Percentiles rank a stretch among this genome's conserved stretches.
Evolutionary conservation across 2,888 invertebrate genomes (phyloP).

Genomic region (Girardia tigrina): DNA sequence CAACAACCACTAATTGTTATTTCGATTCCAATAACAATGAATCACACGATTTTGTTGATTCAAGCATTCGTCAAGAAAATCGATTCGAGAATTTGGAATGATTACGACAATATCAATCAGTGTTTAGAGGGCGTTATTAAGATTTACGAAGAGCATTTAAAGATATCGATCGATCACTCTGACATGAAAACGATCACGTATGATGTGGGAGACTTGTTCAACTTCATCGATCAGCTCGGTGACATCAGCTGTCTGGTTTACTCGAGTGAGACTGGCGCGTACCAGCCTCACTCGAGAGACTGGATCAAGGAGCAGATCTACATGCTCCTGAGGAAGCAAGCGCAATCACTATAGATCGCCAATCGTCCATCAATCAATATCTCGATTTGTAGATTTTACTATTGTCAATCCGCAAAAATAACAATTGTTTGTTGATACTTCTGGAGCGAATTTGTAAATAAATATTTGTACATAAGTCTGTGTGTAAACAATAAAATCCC

Average conservation of each 20-base stretch:
- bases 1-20: too few relatives aligned
- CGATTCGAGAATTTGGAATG: constrained; percentile 24
- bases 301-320: constrained; percentile 99
- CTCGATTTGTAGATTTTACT: too few relatives aligned
- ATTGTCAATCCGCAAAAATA: too few relatives aligned
- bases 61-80: constrained; percentile 13
- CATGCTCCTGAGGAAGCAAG: constrained; percentile 67
- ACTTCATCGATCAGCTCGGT: constrained; percentile 85
- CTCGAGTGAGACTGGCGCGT: constrained; percentile 63
- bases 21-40: too few relatives aligned
- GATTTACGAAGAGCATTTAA: constrained; percentile 94
- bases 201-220: constrained; percentile 89
- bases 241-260: constrained; percentile 81
- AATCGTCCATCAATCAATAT: too few relatives aligned
- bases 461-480: too few relatives aligned
- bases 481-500: too few relatives aligned
- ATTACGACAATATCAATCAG: constrained; percentile 24
- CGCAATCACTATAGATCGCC: neutral
- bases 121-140: constrained; percentile 60
- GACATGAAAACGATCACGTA: constrained; percentile 77
- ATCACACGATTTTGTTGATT: constrained; percentile 25
- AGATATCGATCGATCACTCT: constrained; percentile 79
- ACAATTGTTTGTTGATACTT: too few relatives aligned
- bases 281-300: constrained; percentile 93
- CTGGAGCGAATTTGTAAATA: too few relatives aligned